These are phyloP conservation scores for Mimumesa dahlbomi DNA, from an alignment of 2,888 invertebrate genomes.

Conservation along the genomic window DNA sequence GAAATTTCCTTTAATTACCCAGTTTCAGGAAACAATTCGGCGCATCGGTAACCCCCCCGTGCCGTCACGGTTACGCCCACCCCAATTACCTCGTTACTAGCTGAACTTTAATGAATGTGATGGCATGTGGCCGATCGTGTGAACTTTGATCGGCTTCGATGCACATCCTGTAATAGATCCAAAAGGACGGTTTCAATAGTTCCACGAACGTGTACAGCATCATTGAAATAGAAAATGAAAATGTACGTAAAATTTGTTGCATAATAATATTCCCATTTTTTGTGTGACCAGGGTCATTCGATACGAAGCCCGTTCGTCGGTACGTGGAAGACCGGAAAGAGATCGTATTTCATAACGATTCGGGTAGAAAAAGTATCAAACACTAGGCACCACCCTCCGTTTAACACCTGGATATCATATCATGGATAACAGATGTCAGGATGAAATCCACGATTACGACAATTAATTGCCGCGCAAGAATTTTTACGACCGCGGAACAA, in stretches of 20 bases:
- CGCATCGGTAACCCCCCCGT: slow-evolving; percentile 32
- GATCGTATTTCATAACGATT: slow-evolving; percentile 53
- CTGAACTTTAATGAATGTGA: slow-evolving; percentile 59
- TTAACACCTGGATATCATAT: slow-evolving; percentile 65
- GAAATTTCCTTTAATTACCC: slow-evolving; percentile 60
- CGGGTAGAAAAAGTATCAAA: slow-evolving; percentile 43
- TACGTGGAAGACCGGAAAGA: slow-evolving; percentile 47
- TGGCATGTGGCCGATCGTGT: slow-evolving; percentile 64
- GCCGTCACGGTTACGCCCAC: slow-evolving; percentile 73
- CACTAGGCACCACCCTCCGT: slow-evolving; percentile 58
- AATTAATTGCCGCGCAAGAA: slow-evolving; percentile 52
- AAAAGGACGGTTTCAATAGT: background rate
- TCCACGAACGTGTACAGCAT: background rate
- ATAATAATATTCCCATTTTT: background rate
- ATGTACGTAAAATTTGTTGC: background rate
- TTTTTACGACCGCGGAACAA: slow-evolving; percentile 26
- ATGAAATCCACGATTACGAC: slow-evolving; percentile 56
- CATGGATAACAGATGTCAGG: slow-evolving; percentile 54
- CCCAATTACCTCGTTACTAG: slow-evolving; percentile 65
- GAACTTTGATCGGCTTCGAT: slow-evolving; percentile 50
- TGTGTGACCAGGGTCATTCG: background rate
- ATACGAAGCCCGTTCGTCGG: slow-evolving; percentile 5
- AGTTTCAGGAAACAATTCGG: slow-evolving; percentile 60
- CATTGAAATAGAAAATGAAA: too few species aligned
- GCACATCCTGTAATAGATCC: slow-evolving; percentile 3